phyloP scores from a whole-genome alignment of 2,888 invertebrate species.

The Elaeidobius kamerunicus region DNA sequence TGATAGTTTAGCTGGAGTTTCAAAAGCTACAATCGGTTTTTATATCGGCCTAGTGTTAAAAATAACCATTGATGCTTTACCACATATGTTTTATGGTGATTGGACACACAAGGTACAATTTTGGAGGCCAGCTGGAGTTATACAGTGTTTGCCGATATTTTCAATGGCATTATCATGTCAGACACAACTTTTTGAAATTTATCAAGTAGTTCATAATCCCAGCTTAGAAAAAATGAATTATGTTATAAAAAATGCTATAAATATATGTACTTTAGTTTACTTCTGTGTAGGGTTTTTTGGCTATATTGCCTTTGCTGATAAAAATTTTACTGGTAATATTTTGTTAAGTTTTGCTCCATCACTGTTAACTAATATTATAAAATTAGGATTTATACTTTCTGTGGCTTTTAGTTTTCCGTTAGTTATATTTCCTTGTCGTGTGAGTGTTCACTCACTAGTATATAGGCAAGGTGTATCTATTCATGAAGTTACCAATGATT shows the following conservation, averaged over 20 bases:
- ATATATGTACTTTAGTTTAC: constrained; percentile 88
- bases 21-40: constrained; percentile 87
- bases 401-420: constrained; percentile 96
- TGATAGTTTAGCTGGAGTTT: constrained; percentile 83
- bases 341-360: constrained; percentile 82
- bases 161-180: constrained; percentile 97
- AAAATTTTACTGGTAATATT: constrained; percentile 82
- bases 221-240: constrained; percentile 85
- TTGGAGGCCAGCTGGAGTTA: constrained; percentile 81
- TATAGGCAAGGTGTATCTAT: constrained; percentile 70
- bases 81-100: constrained; percentile 67
- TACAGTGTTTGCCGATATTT: constrained; percentile 94
- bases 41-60: constrained; percentile 86
- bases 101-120: constrained; percentile 71
- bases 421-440: constrained; percentile 94
- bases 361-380: constrained; percentile 82
- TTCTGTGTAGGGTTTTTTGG: constrained; percentile 91
- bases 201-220: constrained; percentile 83
- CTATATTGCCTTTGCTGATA: constrained; percentile 75
- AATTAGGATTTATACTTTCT: constrained; percentile 91
- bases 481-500: constrained; percentile 61
- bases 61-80: constrained; percentile 71
- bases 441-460: constrained; percentile 87
- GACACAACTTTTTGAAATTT: constrained; percentile 91
- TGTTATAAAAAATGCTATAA: constrained; percentile 84